Evolutionary conservation across 2,888 invertebrate genomes (phyloP).

Genomic region (Helobdella robusta): DNA sequence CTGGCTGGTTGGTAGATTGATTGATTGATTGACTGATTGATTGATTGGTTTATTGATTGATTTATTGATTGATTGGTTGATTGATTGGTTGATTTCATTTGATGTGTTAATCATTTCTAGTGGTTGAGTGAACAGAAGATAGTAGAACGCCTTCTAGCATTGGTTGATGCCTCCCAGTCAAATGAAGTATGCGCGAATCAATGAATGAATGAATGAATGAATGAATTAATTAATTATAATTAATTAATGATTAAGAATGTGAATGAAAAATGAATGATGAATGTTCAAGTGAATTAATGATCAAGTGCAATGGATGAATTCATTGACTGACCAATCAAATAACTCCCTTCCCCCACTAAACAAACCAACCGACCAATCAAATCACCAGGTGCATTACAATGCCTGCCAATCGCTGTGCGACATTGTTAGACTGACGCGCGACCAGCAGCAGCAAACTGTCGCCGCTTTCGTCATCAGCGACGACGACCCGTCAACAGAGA

Average conservation of each 20-base stretch:
- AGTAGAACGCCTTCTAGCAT: slow-evolving; percentile 66
- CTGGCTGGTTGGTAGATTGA: neutral
- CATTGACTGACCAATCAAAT: neutral
- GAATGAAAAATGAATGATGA: no score
- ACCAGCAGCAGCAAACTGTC: slow-evolving; percentile 40
- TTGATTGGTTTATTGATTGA: neutral
- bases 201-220: no score
- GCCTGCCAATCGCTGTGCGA: slow-evolving; percentile 79
- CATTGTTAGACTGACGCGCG: slow-evolving; percentile 58
- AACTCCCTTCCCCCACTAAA: slow-evolving; percentile 2
- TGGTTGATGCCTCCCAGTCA: slow-evolving; percentile 60
- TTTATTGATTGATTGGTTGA: neutral
- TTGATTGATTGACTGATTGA: neutral
- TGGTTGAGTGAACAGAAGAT: slow-evolving; percentile 82
- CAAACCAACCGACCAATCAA: no score
- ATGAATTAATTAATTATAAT: no score
- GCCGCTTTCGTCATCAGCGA: neutral
- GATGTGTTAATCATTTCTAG: slow-evolving; percentile 59
- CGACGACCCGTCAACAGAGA: neutral
- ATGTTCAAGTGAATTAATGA: no score
- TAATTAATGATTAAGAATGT: no score
- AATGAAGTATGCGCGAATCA: slow-evolving; percentile 53
- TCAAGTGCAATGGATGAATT: neutral
- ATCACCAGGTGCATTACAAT: slow-evolving; percentile 68
- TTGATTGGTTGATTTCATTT: no score